These are phyloP conservation scores for Lepidochrysops patricia DNA, from an alignment of 2,888 invertebrate species.

Conservation along the genomic window DNA sequence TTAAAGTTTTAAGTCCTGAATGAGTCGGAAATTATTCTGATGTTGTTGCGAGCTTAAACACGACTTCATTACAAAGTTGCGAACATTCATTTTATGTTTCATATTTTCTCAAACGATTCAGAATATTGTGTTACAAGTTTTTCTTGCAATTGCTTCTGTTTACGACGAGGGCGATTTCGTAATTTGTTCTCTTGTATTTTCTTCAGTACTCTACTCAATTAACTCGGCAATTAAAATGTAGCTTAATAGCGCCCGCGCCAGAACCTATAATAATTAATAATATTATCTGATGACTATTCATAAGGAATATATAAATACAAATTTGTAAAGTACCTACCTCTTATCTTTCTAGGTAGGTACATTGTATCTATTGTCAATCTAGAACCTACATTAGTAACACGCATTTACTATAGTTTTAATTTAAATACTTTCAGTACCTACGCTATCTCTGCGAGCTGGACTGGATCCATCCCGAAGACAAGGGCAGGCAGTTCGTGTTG, in stretches of 20 bases:
- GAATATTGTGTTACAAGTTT: not conserved
- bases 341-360: too few relatives aligned
- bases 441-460: constrained; percentile 86
- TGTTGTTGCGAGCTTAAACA: constrained; percentile 16
- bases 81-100: constrained; percentile 14
- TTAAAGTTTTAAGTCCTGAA: constrained; percentile 41
- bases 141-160: constrained; percentile 2
- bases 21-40: constrained; percentile 25
- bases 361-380: too few relatives aligned
- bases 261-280: too few relatives aligned
- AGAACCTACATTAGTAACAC: too few relatives aligned
- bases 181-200: not conserved
- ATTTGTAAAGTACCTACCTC: not conserved
- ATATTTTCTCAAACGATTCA: not conserved
- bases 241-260: too few relatives aligned
- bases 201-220: not conserved
- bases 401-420: too few relatives aligned
- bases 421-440: constrained; percentile 57
- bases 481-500: constrained; percentile 82
- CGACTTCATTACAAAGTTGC: constrained; percentile 16
- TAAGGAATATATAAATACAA: not conserved
- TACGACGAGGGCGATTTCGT: not conserved
- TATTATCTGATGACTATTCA: too few relatives aligned
- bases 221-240: not conserved
- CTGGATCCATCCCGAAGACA: constrained; percentile 85